A percentile compares a stretch with the other conserved stretches of the same genome.
These are phyloP conservation scores for Ia io DNA, from an alignment of 2,113 vertebrate species.

Conservation along the genomic window DNA sequence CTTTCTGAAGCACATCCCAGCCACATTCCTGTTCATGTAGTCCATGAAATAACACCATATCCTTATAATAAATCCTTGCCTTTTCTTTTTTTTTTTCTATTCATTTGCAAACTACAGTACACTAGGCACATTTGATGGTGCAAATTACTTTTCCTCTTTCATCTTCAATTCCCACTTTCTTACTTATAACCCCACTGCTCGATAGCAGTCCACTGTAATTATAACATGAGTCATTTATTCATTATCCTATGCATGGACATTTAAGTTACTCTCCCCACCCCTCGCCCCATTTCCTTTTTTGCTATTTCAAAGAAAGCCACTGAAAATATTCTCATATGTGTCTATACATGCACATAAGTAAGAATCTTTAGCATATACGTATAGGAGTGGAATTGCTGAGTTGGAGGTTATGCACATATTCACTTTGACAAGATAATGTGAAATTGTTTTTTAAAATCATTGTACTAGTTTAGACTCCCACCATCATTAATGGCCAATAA, in stretches of 20 bases:
- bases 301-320: not conserved
- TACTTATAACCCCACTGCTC: not conserved
- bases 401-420: not conserved
- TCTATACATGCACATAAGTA: not conserved
- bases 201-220: not conserved
- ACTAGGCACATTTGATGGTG: not conserved
- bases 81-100: not conserved
- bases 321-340: not conserved
- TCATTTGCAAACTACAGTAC: not conserved
- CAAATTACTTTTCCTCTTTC: not conserved
- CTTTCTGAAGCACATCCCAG: not conserved
- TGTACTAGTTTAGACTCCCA: not conserved
- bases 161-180: not conserved
- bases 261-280: not conserved
- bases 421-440: not conserved
- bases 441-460: not conserved
- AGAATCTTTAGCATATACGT: not conserved
- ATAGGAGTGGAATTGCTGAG: not conserved
- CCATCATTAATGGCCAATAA: not conserved
- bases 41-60: not conserved
- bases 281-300: not conserved
- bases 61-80: not conserved
- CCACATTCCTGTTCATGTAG: not conserved
- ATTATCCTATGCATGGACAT: not conserved
- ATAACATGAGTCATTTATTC: not conserved